Evolutionary conservation across 2,888 invertebrate genomes (phyloP), one percentile per base, ranked within the genome.

Genomic region (Torymus aiolomorphi): DNA sequence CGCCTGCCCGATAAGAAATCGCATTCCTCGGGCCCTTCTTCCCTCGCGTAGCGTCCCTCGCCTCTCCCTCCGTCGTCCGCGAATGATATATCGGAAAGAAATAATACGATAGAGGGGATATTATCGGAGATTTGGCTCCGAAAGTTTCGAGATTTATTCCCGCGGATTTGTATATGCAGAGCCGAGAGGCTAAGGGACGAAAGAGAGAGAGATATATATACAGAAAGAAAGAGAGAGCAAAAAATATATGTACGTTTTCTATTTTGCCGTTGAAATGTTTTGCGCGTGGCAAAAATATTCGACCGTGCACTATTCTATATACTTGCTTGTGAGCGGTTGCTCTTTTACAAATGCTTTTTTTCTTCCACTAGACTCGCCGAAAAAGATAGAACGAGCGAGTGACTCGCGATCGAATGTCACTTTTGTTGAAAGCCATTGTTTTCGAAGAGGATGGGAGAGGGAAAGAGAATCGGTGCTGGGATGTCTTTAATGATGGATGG

Each of bases 41-140:
- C 57, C 51, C 8, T 20, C n/a, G n/a, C n/a, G n/a, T n/a, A n/a
- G n/a, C n/a, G n/a, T 13, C 16, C 62, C 65, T 12, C 51, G 24
- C n/a, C 14, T 3, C 20, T 74, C 14, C 42, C 16, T 20, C 54
- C 52, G 18, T 57, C 61, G 54, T 49, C 14, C 20, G 13, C 56
- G 63, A 76, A 80, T 77, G 74, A 70, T 80, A 74, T 74, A 77
- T 70, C 42, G 59, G 16, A 52, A 70, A 69, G 63, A 70, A 80
- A 76, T 71, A 76, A 74, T 77, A 54, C 70, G 67, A 76, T 76
- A 67, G 74, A 13, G n/a, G 56, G 56, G 70, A 71, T 76, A 76
- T 73, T 80, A 73, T 80, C 49, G 52, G 52, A 63, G 20, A 67
- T 67, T 66, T 49, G 56, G 57, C 13, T 61, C 57, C 31, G 52